A percentile compares a stretch with the other conserved stretches of the same genome.
phyloP scores from a whole-genome alignment of 2,888 invertebrate genomes.

The Stenichneumon culpator region DNA sequence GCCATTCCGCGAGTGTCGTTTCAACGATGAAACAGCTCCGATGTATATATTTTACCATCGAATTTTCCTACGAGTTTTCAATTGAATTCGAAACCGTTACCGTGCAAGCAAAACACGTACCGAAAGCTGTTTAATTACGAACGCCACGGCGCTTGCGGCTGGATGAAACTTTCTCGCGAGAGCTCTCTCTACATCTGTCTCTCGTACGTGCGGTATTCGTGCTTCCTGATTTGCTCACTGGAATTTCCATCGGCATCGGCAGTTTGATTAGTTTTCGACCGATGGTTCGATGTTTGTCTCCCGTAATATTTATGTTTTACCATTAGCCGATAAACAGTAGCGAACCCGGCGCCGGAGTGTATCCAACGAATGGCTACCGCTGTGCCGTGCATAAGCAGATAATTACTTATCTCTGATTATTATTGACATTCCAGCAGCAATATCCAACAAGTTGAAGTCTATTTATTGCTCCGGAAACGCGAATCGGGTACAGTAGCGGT shows the following conservation, averaged over 20 bases:
- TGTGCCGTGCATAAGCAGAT: not conserved
- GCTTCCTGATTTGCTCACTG: conserved; percentile 16
- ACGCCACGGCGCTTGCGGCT: conserved; percentile 14
- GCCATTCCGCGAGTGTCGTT: not conserved
- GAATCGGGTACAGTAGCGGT: not conserved
- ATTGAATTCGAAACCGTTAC: conserved; percentile 10
- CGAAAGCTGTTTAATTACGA: conserved; percentile 39
- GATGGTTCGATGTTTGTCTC: conserved; percentile 33
- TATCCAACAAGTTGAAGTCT: not conserved
- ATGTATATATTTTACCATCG: conserved; percentile 4
- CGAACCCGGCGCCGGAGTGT: not conserved
- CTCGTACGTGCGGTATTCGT: conserved; percentile 21
- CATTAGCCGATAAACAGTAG: conserved; percentile 18
- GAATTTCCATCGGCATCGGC: conserved; percentile 30
- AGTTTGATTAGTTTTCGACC: conserved; percentile 45
- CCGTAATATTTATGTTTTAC: conserved; percentile 32
- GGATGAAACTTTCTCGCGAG: conserved; percentile 29
- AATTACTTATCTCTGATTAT: conserved; percentile 22
- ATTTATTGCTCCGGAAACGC: conserved; percentile 4
- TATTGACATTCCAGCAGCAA: conserved; percentile 8
- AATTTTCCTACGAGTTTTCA: not conserved
- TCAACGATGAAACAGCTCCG: not conserved
- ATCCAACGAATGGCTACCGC: conserved; percentile 1
- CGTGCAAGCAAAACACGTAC: not conserved
- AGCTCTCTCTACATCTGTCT: not conserved